Evolutionary conservation across 1,140 invertebrate genomes (phyloP).

Genomic region (Proctacanthus coquilletti): DNA sequence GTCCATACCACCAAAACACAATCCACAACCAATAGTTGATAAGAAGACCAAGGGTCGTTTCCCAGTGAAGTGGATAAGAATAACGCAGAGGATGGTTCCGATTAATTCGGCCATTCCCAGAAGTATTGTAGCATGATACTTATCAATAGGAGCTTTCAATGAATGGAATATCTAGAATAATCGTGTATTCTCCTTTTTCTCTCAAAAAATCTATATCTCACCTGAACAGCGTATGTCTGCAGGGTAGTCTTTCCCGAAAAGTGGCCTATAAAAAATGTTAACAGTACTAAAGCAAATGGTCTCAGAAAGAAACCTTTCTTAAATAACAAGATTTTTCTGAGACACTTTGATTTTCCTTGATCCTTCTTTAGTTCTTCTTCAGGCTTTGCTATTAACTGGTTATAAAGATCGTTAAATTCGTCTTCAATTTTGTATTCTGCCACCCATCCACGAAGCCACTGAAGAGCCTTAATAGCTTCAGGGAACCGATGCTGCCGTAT

Average conservation of each 20-base stretch:
- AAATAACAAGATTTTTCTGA: slow-evolving; percentile 28
- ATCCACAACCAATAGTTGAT: slow-evolving; percentile 42
- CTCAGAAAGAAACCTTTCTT: slow-evolving; percentile 37
- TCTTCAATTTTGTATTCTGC: slow-evolving; percentile 33
- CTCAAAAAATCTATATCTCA: slow-evolving; percentile 1
- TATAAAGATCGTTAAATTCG: slow-evolving; percentile 38
- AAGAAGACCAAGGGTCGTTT: slow-evolving; percentile 50
- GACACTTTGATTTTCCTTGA: slow-evolving; percentile 10
- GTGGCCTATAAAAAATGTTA: slow-evolving; percentile 49
- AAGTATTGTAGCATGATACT: slow-evolving; percentile 53
- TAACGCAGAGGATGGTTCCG: slow-evolving; percentile 43
- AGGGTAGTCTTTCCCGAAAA: slow-evolving; percentile 55
- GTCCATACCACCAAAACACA: slow-evolving; percentile 40
- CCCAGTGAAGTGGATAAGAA: slow-evolving; percentile 49
- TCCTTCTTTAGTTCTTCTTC: slow-evolving; percentile 3
- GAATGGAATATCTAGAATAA: slow-evolving; percentile 40
- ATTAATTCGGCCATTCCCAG: slow-evolving; percentile 49
- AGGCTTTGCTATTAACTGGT: slow-evolving; percentile 27
- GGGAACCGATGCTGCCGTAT: slow-evolving; percentile 39
- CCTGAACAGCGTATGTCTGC: slow-evolving; percentile 49
- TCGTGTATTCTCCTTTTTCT: too few relatives aligned
- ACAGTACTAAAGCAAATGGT: slow-evolving; percentile 45
- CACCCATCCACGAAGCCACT: slow-evolving; percentile 52
- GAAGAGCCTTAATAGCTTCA: slow-evolving; percentile 41
- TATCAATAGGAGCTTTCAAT: slow-evolving; percentile 50